Percentiles rank a stretch among this genome's conserved stretches.
Evolutionary conservation across 1,140 invertebrate genomes (phyloP).

Genomic region (Calliphora vicina): DNA sequence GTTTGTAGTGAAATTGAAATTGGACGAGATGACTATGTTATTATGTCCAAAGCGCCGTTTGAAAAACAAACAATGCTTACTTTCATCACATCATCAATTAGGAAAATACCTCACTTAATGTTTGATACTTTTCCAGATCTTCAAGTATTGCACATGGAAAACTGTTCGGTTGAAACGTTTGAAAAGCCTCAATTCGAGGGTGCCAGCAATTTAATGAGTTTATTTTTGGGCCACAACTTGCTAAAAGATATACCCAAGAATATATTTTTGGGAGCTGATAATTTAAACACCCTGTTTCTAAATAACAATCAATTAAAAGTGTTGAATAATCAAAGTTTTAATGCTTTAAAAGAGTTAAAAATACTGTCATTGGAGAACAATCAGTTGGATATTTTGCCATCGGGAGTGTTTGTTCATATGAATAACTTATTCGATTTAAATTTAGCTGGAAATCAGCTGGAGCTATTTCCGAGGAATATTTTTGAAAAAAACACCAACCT

Average conservation of each 20-base stretch:
- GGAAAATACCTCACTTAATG: conserved; percentile 59
- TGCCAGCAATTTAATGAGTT: conserved; percentile 58
- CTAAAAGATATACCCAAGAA: conserved; percentile 58
- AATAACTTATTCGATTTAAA: conserved; percentile 53
- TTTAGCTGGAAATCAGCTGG: conserved; percentile 53
- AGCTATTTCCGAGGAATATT: conserved; percentile 49
- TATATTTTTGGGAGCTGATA: conserved; percentile 58
- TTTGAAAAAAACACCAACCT: conserved; percentile 56
- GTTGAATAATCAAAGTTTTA: conserved; percentile 53
- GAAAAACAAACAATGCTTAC: conserved; percentile 51
- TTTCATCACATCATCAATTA: conserved; percentile 57
- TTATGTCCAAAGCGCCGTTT: conserved; percentile 54
- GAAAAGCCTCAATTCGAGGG: conserved; percentile 60
- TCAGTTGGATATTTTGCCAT: conserved; percentile 48
- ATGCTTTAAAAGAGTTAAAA: conserved; percentile 56
- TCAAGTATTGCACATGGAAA: conserved; percentile 59
- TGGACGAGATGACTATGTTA: conserved; percentile 56
- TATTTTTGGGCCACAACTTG: conserved; percentile 54
- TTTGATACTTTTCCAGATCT: conserved; percentile 60
- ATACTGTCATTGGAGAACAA: conserved; percentile 53
- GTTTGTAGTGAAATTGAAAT: conserved; percentile 54
- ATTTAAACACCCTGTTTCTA: conserved; percentile 51
- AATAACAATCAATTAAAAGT: conserved; percentile 48
- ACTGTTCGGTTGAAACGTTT: conserved; percentile 56
- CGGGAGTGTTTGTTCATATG: conserved; percentile 48